Base-by-base conservation (phyloP, 2,113 vertebrate species). In the Neofelis nebulosa region DNA sequence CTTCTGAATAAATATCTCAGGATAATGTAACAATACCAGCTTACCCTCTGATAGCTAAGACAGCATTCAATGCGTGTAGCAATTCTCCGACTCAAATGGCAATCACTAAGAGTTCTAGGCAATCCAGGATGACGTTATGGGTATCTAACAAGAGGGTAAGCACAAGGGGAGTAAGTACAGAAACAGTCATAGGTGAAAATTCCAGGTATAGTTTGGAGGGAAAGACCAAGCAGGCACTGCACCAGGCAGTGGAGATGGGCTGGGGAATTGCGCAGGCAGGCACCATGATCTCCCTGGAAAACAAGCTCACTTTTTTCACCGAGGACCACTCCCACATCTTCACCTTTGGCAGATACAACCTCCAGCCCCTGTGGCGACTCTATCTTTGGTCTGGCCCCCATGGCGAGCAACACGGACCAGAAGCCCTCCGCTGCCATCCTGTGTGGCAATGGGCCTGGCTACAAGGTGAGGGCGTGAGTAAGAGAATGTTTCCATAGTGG, bases 271-370 rank as follows among this genome's bases (percentile, higher is more conserved):
- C 99, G 0, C 89, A 63, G 80, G 99, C 99, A 0, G 98, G 91
- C 0, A 88, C 88, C 33, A 84, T 99, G 98, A 99, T 99, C 21
- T 99, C 99, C 4, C 1, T 71, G 18, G 92, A 98, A 0, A 99
- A 99, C 74, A 99, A 99, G 0, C 97, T 99, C 98, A 99, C 99
- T 0, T 97, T 99, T 0, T 99, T 99, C 91, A 99, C 99, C 0
- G 99, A 99, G 0, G 99, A 99, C 97, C 99, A 99, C 97, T 99
- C 99, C 5, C 99, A 99, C 0, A 99, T 99, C 79, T 99, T 99
- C 98, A 99, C 98, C 90, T 99, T 99, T 0, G 99, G 99, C 0
- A 99, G 99, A 57, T 99, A 99, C 98, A 99, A 99, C 0, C 41
- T 25, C 0, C 98, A 50, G 0, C 50, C 50, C 50, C 50, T 14